Percentiles rank a stretch among this genome's conserved stretches.
Evolutionary conservation across 2,797 vertebrate genomes (phyloP).

Genomic region (Momotus momota): DNA sequence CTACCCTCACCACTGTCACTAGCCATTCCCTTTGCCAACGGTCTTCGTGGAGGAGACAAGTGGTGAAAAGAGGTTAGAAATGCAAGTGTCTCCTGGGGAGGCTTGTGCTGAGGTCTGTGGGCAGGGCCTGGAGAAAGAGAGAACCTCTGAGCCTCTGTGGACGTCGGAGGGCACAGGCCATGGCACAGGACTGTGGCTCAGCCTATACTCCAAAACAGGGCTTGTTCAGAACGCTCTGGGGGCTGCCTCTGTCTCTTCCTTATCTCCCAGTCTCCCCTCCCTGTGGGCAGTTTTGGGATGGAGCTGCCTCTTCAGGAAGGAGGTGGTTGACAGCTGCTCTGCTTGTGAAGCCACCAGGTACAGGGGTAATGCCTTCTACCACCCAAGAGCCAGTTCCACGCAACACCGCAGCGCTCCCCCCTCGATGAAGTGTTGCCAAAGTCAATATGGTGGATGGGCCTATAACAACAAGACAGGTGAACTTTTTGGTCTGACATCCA

Average conservation of each 20-base stretch:
- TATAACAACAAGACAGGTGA: background rate
- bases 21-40: accelerated
- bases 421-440: background rate
- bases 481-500: background rate
- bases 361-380: background rate
- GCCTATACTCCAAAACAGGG: background rate
- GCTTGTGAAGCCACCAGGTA: background rate
- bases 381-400: background rate
- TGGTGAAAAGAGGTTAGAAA: background rate
- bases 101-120: background rate
- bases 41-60: background rate
- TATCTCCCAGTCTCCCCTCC: background rate
- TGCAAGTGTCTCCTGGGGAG: background rate
- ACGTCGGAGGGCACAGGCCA: accelerated
- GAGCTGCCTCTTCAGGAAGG: background rate
- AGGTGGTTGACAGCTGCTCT: background rate
- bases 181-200: background rate
- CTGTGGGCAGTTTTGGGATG: accelerated
- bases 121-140: background rate
- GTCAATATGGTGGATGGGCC: accelerated
- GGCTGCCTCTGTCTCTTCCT: background rate
- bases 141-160: background rate
- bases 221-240: background rate
- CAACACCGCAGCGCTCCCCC: accelerated
- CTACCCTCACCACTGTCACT: accelerated